Percentiles rank a stretch among this genome's conserved stretches.
Evolutionary conservation across 2,888 invertebrate genomes (phyloP).

Genomic region (Drosophila demipolita): DNA sequence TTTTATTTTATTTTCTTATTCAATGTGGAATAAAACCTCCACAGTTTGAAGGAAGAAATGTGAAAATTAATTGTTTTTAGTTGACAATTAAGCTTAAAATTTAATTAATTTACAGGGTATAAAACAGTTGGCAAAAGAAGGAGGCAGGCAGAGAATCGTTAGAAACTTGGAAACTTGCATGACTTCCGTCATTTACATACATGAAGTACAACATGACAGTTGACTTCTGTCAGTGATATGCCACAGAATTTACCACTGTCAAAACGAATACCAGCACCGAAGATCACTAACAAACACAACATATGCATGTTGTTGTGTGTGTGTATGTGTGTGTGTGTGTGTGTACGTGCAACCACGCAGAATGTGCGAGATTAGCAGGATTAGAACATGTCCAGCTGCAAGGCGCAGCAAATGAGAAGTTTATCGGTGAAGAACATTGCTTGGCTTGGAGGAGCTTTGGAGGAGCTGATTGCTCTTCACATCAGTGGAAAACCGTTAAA

Average conservation of each 20-base stretch:
- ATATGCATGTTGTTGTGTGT: slow-evolving; percentile 1
- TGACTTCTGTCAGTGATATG: slow-evolving; percentile 84
- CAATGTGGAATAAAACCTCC: not conserved
- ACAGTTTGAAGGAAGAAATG: no score
- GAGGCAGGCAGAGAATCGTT: slow-evolving; percentile 17
- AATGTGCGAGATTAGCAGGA: slow-evolving; percentile 50
- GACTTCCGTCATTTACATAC: slow-evolving; percentile 83
- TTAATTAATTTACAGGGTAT: slow-evolving; percentile 17
- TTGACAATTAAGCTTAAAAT: not conserved
- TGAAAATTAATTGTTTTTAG: not conserved
- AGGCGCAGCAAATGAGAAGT: slow-evolving; percentile 22
- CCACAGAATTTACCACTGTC: slow-evolving; percentile 80
- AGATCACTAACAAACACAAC: slow-evolving; percentile 15
- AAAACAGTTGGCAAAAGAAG: slow-evolving; percentile 2
- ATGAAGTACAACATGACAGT: slow-evolving; percentile 80
- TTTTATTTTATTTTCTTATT: not conserved
- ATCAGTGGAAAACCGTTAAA: slow-evolving; percentile 81
- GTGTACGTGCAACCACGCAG: slow-evolving; percentile 46
- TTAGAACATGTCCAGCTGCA: slow-evolving; percentile 35
- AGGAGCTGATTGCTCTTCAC: slow-evolving; percentile 13
- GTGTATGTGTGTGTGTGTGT: slow-evolving; percentile 2
- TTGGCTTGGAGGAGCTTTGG: slow-evolving; percentile 8
- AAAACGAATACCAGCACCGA: slow-evolving; percentile 30
- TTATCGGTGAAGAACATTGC: slow-evolving; percentile 27
- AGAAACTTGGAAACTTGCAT: slow-evolving; percentile 59